Evolutionary conservation across 1,140 invertebrate genomes (phyloP).

Genomic region (Aphelenchoides fujianensis): DNA sequence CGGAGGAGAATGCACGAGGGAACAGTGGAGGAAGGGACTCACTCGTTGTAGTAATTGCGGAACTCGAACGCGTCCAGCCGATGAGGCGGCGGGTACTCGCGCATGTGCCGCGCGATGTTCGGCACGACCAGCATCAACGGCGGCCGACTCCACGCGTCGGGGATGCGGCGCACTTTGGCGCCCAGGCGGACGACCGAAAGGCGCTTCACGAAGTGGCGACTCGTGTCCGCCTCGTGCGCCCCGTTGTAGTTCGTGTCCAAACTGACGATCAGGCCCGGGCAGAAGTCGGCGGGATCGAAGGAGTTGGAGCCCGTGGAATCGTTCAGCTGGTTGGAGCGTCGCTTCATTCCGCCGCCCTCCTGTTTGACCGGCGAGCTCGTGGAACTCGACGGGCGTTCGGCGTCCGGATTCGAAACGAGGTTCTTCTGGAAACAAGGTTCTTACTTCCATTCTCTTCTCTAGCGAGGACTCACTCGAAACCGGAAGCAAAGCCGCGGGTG

Average conservation of each 20-base stretch:
- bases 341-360: background rate
- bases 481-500: background rate
- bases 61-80: background rate
- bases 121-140: background rate
- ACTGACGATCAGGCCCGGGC: background rate
- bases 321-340: background rate
- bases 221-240: background rate
- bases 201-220: conserved; percentile 12
- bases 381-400: background rate
- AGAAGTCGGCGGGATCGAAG: background rate
- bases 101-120: background rate
- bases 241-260: background rate
- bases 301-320: background rate
- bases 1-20: too few species aligned
- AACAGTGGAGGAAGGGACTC: too few species aligned
- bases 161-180: background rate
- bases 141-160: conserved; percentile 1
- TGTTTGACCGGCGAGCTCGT: background rate
- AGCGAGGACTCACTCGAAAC: background rate
- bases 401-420: background rate
- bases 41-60: background rate
- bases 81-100: background rate
- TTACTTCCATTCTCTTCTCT: background rate
- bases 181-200: background rate
- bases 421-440: conserved; percentile 1